Evolutionary conservation across 1,140 invertebrate genomes (phyloP).

Genomic region (Anastatus disparis): DNA sequence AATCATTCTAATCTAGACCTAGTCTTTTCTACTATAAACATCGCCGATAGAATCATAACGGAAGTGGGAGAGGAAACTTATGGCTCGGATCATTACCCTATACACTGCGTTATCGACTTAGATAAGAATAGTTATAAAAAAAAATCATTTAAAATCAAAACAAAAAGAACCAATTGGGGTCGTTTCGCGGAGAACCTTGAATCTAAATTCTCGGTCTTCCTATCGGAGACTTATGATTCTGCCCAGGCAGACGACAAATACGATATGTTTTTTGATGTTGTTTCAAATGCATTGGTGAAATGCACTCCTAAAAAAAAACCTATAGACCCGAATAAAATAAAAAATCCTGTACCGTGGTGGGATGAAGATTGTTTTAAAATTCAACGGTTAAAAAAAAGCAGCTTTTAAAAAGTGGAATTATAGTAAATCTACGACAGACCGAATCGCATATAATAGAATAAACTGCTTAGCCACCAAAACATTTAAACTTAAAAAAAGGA

Average conservation of each 20-base stretch:
- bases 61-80: neutral
- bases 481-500: neutral
- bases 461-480: neutral
- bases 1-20: neutral
- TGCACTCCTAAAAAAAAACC: too few species aligned
- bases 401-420: neutral
- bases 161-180: neutral
- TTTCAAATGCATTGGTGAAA: too few species aligned
- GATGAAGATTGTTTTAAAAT: neutral
- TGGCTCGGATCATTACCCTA: neutral
- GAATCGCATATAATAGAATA: conserved; percentile 1
- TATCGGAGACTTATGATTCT: neutral
- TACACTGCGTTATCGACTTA: neutral
- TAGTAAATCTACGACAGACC: neutral
- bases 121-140: neutral
- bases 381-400: neutral
- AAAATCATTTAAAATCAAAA: neutral
- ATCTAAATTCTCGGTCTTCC: too few species aligned
- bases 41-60: neutral
- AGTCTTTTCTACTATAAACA: neutral
- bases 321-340: too few species aligned
- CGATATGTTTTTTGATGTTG: too few species aligned
- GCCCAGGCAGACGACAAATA: too few species aligned
- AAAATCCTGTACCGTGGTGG: neutral
- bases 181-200: neutral